These are phyloP conservation scores for Ataeniobius toweri DNA, from an alignment of 2,797 vertebrate species.

Conservation along the genomic window DNA sequence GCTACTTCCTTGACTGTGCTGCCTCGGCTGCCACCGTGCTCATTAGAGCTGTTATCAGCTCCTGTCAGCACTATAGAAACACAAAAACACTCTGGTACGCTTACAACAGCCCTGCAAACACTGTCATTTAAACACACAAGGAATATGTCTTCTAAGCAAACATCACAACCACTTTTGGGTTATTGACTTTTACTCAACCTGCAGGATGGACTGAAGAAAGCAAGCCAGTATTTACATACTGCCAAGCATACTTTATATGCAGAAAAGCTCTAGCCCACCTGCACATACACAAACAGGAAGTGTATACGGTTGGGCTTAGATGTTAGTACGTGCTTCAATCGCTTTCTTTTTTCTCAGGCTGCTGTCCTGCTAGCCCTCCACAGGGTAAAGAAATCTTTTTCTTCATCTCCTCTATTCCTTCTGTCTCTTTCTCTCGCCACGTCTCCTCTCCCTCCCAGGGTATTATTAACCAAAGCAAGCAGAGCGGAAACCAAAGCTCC, in stretches of 20 bases:
- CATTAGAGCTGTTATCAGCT: slow-evolving; percentile 73
- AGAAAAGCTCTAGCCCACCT: slow-evolving; percentile 10
- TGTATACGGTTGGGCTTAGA: slow-evolving; percentile 34
- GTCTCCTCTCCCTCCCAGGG: slow-evolving; percentile 76
- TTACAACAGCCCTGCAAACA: slow-evolving; percentile 58
- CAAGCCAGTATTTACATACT: slow-evolving; percentile 73
- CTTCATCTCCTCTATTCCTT: slow-evolving; percentile 58
- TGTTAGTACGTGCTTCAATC: slow-evolving; percentile 56
- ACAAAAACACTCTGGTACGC: slow-evolving; percentile 51
- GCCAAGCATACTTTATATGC: slow-evolving; percentile 36
- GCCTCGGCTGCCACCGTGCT: slow-evolving; percentile 50
- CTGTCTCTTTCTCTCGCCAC: slow-evolving; percentile 67
- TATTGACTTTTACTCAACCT: slow-evolving; percentile 82
- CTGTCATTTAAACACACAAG: slow-evolving; percentile 51
- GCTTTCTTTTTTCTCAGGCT: slow-evolving; percentile 49
- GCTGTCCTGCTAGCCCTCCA: slow-evolving; percentile 66
- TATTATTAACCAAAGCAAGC: slow-evolving; percentile 93
- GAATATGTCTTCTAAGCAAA: slow-evolving; percentile 77
- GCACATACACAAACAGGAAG: slow-evolving; percentile 28
- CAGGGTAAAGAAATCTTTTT: slow-evolving; percentile 70
- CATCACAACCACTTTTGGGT: slow-evolving; percentile 72
- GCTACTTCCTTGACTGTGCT: slow-evolving; percentile 42
- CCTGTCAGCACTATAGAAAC: slow-evolving; percentile 77
- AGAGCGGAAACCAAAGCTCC: slow-evolving; percentile 87
- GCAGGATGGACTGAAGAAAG: slow-evolving; percentile 60